Evolutionary conservation across 1,140 invertebrate genomes (phyloP), one percentile per base, ranked within the genome.

Genomic region (Leptinotarsa undecemlineata): DNA sequence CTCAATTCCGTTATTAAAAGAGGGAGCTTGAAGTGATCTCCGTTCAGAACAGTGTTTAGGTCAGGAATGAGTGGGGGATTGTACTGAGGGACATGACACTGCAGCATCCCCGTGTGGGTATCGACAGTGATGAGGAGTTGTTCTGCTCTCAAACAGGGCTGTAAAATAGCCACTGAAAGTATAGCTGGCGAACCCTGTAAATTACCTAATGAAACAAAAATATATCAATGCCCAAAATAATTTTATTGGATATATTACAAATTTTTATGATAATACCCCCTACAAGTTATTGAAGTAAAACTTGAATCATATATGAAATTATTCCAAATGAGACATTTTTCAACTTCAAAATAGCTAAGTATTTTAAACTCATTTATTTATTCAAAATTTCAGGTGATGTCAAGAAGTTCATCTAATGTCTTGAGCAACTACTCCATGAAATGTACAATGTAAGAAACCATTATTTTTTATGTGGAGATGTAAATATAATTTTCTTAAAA

Each of bases 51-150:
- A 61, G 90, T 85, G 77, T 96, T 94, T 74, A 98, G 89, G 74
- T 97, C 96, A 17, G 90, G 88, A 71, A 95, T 92, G 33, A 94
- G 88, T 17, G 94, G 91, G 60, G 93, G 91, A 81, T 92, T 91
- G 85, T 96, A 95, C 83, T 96, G 95, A 17, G 96, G 96, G 57
- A 98, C 93, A 83, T 97, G 95, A 79, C 94, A 95, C 57, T 93
- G 91, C 74, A 96, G 88, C 85, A 94, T 92, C 5, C 97, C 97
- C n/a, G 94, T 95, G 82, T 98, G 95, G 61, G 95, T 96, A 83
- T 98, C 96, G 48, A 98, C 95, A 60, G 96, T 95, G 20, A 98
- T 92, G 48, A 97, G 87, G 74, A 98, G 88, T 82, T 96, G 92
- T 84, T 99, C 97, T 1, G 96, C 96, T 77, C 94, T 89, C 78